A percentile compares a stretch with the other conserved stretches of the same genome.
Evolutionary conservation across 2,888 invertebrate species (phyloP).

Genomic region (Cephus pulcher): DNA sequence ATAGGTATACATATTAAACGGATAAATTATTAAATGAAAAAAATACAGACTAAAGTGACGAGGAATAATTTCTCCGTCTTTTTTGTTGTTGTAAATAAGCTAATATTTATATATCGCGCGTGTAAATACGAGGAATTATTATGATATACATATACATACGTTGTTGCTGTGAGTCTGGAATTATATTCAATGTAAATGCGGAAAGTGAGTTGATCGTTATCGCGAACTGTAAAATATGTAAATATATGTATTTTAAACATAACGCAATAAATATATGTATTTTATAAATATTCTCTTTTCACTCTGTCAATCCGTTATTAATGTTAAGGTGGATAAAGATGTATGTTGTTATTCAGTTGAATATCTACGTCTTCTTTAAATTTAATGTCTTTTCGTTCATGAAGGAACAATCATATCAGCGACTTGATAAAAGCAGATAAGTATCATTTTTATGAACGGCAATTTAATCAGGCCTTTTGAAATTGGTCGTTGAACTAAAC

Average conservation of each 20-base stretch:
- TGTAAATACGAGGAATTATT: conserved; percentile 20
- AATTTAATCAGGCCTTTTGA: background rate
- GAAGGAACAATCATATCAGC: background rate
- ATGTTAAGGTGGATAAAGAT: background rate
- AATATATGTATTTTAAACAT: conserved; percentile 22
- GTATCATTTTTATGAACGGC: background rate
- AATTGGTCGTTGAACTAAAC: background rate
- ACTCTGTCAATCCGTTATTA: background rate
- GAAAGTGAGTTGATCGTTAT: conserved; percentile 15
- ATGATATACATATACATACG: conserved; percentile 15
- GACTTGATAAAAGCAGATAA: background rate
- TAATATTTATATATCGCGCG: conserved; percentile 11
- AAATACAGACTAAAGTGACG: conserved; percentile 1
- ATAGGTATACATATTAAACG: conserved; percentile 2
- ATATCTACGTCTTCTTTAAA: background rate
- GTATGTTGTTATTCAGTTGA: background rate
- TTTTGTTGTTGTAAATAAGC: conserved; percentile 18
- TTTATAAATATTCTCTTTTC: conserved; percentile 15
- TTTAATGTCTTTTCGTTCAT: background rate
- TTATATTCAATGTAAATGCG: conserved; percentile 11
- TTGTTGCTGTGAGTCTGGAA: conserved; percentile 22
- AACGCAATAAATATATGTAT: conserved; percentile 24
- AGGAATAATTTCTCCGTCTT: background rate
- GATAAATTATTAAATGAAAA: conserved; percentile 1
- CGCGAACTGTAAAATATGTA: conserved; percentile 23